These are phyloP conservation scores for Drosophila niveifrons DNA, from an alignment of 2,888 invertebrate species.

Conservation along the genomic window DNA sequence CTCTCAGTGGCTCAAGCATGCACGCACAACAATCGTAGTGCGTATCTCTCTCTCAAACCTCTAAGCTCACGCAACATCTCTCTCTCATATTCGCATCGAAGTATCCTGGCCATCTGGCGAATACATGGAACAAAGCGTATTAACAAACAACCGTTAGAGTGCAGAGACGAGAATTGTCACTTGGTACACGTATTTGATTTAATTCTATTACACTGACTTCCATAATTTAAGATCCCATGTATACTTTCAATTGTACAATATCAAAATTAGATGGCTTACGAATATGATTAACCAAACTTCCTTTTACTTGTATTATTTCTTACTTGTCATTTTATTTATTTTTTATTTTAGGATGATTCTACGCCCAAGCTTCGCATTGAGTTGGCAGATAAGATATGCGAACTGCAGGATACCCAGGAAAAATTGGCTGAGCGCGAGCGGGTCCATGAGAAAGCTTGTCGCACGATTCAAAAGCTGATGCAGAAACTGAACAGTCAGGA, in stretches of 20 bases:
- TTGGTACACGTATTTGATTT: background rate
- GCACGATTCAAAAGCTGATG: slow-evolving; percentile 83
- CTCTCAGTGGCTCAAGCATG: no score
- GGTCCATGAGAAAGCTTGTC: slow-evolving; percentile 82
- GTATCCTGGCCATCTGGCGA: slow-evolving; percentile 2
- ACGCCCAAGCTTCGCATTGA: slow-evolving; percentile 63
- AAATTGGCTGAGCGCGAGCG: slow-evolving; percentile 77
- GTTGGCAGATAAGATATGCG: slow-evolving; percentile 82
- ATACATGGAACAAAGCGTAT: slow-evolving; percentile 1
- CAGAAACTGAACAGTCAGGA: slow-evolving; percentile 79
- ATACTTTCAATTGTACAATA: no score
- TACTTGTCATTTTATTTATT: background rate
- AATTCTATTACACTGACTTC: no score
- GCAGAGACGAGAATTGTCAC: background rate
- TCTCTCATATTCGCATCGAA: no score
- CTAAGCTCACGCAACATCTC: no score
- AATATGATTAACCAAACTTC: no score
- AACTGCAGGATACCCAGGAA: slow-evolving; percentile 81
- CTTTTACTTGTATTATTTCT: background rate
- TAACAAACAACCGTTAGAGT: slow-evolving; percentile 1
- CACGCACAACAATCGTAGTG: no score
- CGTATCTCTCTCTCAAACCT: no score
- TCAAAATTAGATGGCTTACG: no score
- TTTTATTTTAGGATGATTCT: slow-evolving; percentile 42
- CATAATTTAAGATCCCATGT: background rate